Evolutionary conservation across 2,888 invertebrate genomes (phyloP), one percentile per base, ranked within the genome.

Genomic region (Drosophila anomalata): DNA sequence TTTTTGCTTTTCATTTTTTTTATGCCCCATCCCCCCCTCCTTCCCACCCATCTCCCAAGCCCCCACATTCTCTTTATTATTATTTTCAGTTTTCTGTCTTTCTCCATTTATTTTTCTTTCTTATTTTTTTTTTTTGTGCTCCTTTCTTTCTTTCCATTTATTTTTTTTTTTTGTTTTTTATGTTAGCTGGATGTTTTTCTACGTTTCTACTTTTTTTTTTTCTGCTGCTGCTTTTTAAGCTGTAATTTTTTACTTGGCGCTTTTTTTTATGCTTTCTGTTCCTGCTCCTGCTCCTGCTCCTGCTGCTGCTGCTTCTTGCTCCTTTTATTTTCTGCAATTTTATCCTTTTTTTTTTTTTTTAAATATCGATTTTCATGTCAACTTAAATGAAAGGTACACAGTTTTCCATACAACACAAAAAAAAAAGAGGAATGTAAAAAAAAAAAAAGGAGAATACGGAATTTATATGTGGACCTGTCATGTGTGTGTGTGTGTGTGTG

Each of bases 321-420:
- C 42, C 39, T 55, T 42, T 62, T 63, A 63, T 74, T 72, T 71
- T 50, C 42, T 51, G 66, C 79, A 81, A 76, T 80, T 81, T 86
- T 86, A 83, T 86, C 80, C 88, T 78, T 84, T 85, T 88, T 77
- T 76, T 76, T 81, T 76, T 75, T 51, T 52, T 81, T 76, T 75
- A 77, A 80, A 85, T 88, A 87, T 87, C 86, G 87, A 87, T 87
- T 87, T 87, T 88, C 79, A 87, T 87, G 89, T 87, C 87, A 87
- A 85, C 82, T 85, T 79, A 79, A 87, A 87, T 87, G 87, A 82
- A 87, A 87, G 87, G 89, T 87, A 87, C 78, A 87, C 79, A 85
- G 84, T 86, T 87, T 86, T 77, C 76, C 83, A 78, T 79, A 76
- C 70, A 72, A 42, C 36, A 41, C 55, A 56, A 31, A 55, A 62